Base-by-base conservation (phyloP, 2,113 vertebrate species). In the Rhinichthys klamathensis region DNA sequence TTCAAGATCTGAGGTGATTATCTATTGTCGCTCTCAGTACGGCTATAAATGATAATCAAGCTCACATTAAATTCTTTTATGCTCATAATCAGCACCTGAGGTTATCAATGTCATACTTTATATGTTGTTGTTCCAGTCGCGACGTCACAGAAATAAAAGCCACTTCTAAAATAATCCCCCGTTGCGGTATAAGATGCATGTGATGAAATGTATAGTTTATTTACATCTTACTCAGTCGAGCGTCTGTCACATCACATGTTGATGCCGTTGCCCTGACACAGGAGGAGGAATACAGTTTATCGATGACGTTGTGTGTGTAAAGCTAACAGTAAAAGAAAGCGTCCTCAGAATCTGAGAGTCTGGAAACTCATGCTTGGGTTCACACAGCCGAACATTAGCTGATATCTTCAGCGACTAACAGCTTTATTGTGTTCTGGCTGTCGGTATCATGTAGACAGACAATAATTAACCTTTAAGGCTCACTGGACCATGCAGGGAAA, bases 401-500 rank as follows among this genome's bases (percentile, higher is more conserved):
- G 16, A 27, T 69, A 13, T 81, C 63, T 41, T 16, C 51, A 54
- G 32, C 0, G 70, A 77, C 85, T 82, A 80, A 32, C 88, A 87
- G 90, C 92, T 91, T 93, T 91, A 91, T 90, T 91, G 89, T 87
- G 87, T 89, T 85, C 89, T 87, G 87, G 89, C 89, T 89, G 85
- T 82, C 41, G 63, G 63, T 90, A 92, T 93, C 92, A 90, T 90
- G 88, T 90, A 87, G 88, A 90, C 86, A 90, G 92, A 92, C 92
- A 92, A 91, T 92, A 93, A 94, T 94, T 94, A 93, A 94, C 93
- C 93, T 95, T 94, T 93, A 93, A 91, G 92, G 90, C 91, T 91
- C 85, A 86, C 89, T 88, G 88, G 87, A 91, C 90, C 91, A 92
- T 85, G 75, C 89, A 91, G 93, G 90, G 88, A 86, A 93, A 94